Base-by-base conservation (phyloP, 2,113 vertebrate genomes). In the Phainopepla nitens region DNA sequence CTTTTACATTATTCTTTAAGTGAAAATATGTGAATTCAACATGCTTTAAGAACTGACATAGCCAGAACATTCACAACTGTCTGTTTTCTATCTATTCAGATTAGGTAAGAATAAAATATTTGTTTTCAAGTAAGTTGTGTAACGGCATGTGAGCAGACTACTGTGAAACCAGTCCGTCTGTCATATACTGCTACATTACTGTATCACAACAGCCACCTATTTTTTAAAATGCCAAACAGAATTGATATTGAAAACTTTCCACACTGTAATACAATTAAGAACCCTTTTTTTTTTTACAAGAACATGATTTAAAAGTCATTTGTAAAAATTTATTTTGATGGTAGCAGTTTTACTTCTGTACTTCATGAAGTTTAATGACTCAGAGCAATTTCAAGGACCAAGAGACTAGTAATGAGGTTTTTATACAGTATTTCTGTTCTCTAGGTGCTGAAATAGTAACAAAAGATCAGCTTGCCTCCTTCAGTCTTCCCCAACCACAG, bases 121-220 rank as follows among this genome's bases (percentile, higher is more conserved):
- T 96, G 44, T 94, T 94, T 96, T 91, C 45, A 72, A 86, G 28
- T 83, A 65, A 71, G 8, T 82, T 93, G 62, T 86, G 62, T 90
- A 85, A 72, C 70, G 85, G 87, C 81, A 87, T 35, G 50, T 75
- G 65, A 95, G 51, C 65, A 78, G 64, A 87, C 66, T 82, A 49
- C 33, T 83, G 66, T 88, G 79, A 84, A 93, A 58, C 36, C 23
- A 85, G 51, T 66, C 85, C 81, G 53, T 96, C 90, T 89, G 60
- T 87, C 64, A 50, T 57, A 41, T 45, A 62, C 66, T 50, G 50
- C 21, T 85, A 79, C 50, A 31, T 87, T 80, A 42, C 47, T 3
- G 2, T 76, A 57, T 91, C 69, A 50, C 39, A 75, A 81, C 81
- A 84, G 31, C 33, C 83, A 39, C 24, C 36, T 4, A 6, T 71